A percentile compares a stretch with the other conserved stretches of the same genome.
Evolutionary conservation across 2,888 invertebrate species (phyloP).

Genomic region (Eucera pruinosa): DNA sequence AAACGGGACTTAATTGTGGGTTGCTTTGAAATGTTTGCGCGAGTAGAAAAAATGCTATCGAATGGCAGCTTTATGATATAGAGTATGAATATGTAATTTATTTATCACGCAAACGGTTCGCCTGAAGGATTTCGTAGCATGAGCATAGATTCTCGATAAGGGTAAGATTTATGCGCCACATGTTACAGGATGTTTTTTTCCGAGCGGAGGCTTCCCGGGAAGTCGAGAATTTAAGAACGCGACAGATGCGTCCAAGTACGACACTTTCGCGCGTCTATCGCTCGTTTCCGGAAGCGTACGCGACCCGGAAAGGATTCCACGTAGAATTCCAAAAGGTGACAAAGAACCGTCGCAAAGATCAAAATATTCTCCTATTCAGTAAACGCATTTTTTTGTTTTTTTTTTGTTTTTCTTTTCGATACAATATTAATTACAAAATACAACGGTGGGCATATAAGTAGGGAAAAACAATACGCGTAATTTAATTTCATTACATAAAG

Average conservation of each 20-base stretch:
- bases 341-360: background rate
- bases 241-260: slow-evolving; percentile 43
- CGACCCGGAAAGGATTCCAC: slow-evolving; percentile 17
- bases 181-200: slow-evolving; percentile 25
- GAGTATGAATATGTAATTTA: slow-evolving; percentile 23
- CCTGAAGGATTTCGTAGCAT: slow-evolving; percentile 25
- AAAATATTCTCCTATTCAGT: no score
- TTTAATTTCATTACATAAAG: no score
- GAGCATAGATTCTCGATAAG: slow-evolving; percentile 29
- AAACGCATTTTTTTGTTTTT: background rate
- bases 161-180: slow-evolving; percentile 37
- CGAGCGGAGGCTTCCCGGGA: background rate
- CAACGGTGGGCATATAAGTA: no score
- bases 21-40: background rate
- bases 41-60: slow-evolving; percentile 13
- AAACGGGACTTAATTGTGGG: slow-evolving; percentile 20
- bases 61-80: slow-evolving; percentile 21
- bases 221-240: slow-evolving; percentile 43
- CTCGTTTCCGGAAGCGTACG: slow-evolving; percentile 24
- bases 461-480: no score
- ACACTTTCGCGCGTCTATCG: slow-evolving; percentile 29
- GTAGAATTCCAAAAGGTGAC: background rate
- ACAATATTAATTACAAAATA: no score
- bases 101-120: slow-evolving; percentile 22
- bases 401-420: no score